These are phyloP conservation scores for Cantharis nigra DNA, from an alignment of 2,888 invertebrate species.

Conservation along the genomic window DNA sequence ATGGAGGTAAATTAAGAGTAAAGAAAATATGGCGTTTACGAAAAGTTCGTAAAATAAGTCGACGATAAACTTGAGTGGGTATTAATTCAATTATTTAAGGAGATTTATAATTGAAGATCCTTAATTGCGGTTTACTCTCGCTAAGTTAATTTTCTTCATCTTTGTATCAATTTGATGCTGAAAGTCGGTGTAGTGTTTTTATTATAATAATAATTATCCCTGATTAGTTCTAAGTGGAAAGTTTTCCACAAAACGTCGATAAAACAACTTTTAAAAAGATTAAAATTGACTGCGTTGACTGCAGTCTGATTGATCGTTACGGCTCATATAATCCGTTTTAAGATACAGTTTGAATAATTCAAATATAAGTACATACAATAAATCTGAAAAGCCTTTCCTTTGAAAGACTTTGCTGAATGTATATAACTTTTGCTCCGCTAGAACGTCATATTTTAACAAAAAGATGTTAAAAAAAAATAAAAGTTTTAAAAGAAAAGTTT, in stretches of 20 bases:
- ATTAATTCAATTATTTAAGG: slow-evolving; percentile 12
- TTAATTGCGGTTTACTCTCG: not conserved
- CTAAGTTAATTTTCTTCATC: not conserved
- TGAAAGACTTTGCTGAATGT: not conserved
- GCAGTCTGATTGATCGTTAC: not conserved
- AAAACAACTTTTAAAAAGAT: not conserved
- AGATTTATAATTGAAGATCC: slow-evolving; percentile 14
- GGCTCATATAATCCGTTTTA: not conserved
- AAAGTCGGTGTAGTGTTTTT: not conserved
- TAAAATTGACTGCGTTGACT: not conserved
- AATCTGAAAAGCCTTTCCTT: not conserved
- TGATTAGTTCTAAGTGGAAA: not conserved
- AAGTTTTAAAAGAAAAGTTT: not conserved
- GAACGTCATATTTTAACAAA: not conserved
- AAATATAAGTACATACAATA: not conserved
- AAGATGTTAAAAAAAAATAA: not conserved
- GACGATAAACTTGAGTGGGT: slow-evolving; percentile 10
- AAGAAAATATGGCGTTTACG: slow-evolving; percentile 14
- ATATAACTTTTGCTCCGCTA: not conserved
- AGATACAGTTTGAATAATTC: not conserved
- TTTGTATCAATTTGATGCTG: not conserved
- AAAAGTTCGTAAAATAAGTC: slow-evolving; percentile 5
- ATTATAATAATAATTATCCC: not conserved
- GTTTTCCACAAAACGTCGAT: not conserved
- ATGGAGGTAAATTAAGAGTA: slow-evolving; percentile 10